A percentile compares a stretch with the other conserved stretches of the same genome.
phyloP scores from a whole-genome alignment of 2,797 vertebrate genomes.

The Odontamblyopus rebecca region DNA sequence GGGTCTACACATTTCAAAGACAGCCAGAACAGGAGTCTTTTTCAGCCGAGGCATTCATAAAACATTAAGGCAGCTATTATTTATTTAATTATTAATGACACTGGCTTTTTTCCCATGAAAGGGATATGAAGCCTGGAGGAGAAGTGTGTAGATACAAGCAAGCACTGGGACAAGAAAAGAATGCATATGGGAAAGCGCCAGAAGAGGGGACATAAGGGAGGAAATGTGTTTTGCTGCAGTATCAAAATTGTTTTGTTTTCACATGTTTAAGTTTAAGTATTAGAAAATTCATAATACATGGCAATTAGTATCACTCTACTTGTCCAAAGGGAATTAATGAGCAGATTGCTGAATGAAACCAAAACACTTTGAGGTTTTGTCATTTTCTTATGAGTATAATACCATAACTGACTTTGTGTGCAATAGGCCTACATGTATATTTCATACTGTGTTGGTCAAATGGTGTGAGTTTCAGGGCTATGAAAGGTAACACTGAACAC shows the following conservation, averaged over 20 bases:
- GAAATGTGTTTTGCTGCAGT: neutral
- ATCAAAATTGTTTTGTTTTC: neutral
- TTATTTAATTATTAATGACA: constrained; percentile 66
- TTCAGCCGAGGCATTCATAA: constrained; percentile 56
- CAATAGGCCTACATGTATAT: neutral
- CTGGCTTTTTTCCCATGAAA: constrained; percentile 41
- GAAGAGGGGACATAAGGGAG: neutral
- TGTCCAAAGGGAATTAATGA: neutral
- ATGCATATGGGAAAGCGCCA: constrained; percentile 4
- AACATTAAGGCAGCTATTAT: constrained; percentile 70
- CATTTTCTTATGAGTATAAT: neutral
- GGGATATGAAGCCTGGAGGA: constrained; percentile 46
- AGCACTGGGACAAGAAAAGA: constrained; percentile 41
- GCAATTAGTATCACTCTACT: neutral
- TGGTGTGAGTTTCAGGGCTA: constrained; percentile 3
- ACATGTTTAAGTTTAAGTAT: neutral
- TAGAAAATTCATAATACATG: neutral
- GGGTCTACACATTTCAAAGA: constrained; percentile 19
- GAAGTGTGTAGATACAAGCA: constrained; percentile 33
- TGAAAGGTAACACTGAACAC: neutral
- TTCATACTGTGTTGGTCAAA: neutral
- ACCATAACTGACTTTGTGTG: neutral
- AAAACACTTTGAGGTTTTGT: neutral
- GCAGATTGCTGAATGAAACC: neutral
- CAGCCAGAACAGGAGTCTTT: neutral